phyloP scores from a whole-genome alignment of 2,797 vertebrate species.

The Xenopus petersii region DNA sequence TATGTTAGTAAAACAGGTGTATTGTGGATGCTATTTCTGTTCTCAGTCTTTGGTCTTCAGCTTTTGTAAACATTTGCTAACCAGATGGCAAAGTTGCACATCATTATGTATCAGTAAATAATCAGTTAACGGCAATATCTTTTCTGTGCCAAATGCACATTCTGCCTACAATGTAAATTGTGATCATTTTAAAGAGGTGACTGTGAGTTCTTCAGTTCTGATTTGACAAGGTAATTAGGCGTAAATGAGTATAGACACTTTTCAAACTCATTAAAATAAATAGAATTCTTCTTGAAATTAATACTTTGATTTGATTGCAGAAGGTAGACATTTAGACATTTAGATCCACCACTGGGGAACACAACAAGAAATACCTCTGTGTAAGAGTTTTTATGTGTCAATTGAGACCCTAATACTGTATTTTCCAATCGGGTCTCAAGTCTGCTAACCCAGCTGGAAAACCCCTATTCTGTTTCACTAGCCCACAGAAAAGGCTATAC shows the following conservation, averaged over 20 bases:
- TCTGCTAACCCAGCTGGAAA: no score
- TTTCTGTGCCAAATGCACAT: not conserved
- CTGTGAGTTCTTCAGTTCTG: not conserved
- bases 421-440: no score
- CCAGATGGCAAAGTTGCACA: constrained; percentile 15
- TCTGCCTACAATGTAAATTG: constrained; percentile 20
- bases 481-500: no score
- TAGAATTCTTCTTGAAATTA: no score
- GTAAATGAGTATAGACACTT: not conserved
- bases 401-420: no score
- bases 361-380: no score
- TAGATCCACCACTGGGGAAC: no score
- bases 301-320: no score
- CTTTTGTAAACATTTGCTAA: constrained; percentile 5
- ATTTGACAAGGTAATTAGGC: constrained; percentile 3
- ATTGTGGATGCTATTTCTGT: not conserved
- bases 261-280: not conserved
- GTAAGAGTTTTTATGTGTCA: no score
- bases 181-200: constrained; percentile 16
- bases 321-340: no score
- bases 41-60: not conserved
- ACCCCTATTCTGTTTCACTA: no score
- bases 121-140: not conserved
- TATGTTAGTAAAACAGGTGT: constrained; percentile 1
- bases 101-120: constrained; percentile 13